Evolutionary conservation across 2,113 vertebrate genomes (phyloP), one percentile per base, ranked within the genome.

Genomic region (Sceloporus undulatus): DNA sequence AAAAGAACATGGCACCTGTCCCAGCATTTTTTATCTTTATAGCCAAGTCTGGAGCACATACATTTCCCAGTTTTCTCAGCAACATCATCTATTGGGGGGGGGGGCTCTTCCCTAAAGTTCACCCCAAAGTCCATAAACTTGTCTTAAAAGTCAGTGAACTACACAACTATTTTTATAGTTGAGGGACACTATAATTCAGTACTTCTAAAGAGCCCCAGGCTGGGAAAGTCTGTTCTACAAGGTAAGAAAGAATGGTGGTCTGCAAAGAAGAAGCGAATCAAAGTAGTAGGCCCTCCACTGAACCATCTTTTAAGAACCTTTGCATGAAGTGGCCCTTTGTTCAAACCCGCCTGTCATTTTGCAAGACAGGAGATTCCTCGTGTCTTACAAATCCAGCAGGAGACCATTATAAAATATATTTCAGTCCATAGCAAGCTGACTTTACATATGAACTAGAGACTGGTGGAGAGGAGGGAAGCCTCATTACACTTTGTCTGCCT

Each of bases 301-400:
- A 3, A 83, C n/a, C 5, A 34, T 2, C 5, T 19, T n/a, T 14
- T 65, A 68, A 82, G 19, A 73, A 38, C 18, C 52, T 84, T n/a
- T 74, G 18, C 56, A 25, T 59, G 56, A 65, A 76, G 54, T 9
- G 27, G 23, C 9, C 62, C 0, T 0, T 25, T 3, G 1, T 19
- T 66, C 5, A 23, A 9, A 42, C 82, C 29, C 0, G 3, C 19
- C 42, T 19, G 2, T 8, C 34, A 14, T 8, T 34, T 4, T 59
- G 52, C 16, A 40, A 10, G n/a, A 34, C 0, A 1, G 3, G 0
- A 0, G 16, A 13, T 25, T 0, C 4, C 19, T n/a, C 38, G 0
- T 40, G 56, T 4, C 80, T 79, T 62, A 62, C 34, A 77, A 2
- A 74, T 54, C 8, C 25, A 4, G 40, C 18, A 40, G 23, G 19